phyloP scores from a whole-genome alignment of 2,888 invertebrate genomes.

The Cantharis rustica region DNA sequence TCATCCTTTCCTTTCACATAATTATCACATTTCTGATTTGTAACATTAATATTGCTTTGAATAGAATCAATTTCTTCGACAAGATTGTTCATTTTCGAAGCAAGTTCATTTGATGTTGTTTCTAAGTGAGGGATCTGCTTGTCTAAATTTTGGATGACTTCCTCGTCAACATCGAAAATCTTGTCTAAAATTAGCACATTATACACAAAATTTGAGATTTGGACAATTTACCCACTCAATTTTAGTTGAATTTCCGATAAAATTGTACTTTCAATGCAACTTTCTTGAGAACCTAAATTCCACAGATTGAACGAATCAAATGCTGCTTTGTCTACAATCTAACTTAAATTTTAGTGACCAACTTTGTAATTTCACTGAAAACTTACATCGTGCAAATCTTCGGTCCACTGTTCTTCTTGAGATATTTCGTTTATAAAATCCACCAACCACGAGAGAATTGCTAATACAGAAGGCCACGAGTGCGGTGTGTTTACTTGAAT shows the following conservation, averaged over 20 bases:
- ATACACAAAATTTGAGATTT: not conserved
- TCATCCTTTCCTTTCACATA: not conserved
- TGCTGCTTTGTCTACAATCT: not conserved
- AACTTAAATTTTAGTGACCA: not conserved
- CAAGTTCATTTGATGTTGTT: not conserved
- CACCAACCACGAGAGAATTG: conserved; percentile 19
- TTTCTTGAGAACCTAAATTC: not conserved
- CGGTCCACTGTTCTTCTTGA: not conserved
- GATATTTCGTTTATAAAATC: conserved; percentile 11
- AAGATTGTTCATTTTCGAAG: not conserved
- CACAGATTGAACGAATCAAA: not conserved
- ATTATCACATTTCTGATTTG: not conserved
- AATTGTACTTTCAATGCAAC: not conserved
- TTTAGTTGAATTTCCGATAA: not conserved
- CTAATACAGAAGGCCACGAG: conserved; percentile 21
- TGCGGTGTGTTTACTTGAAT: conserved; percentile 21
- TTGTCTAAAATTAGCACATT: not conserved
- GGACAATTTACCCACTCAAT: not conserved
- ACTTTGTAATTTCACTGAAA: not conserved
- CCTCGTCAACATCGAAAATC: not conserved
- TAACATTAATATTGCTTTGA: not conserved
- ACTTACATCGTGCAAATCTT: conserved; percentile 6
- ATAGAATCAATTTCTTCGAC: not conserved
- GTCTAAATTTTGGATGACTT: not conserved
- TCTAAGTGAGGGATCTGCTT: not conserved